Evolutionary conservation across 2,113 vertebrate genomes (phyloP), one percentile per base, ranked within the genome.

Genomic region (Caloenas nicobarica): DNA sequence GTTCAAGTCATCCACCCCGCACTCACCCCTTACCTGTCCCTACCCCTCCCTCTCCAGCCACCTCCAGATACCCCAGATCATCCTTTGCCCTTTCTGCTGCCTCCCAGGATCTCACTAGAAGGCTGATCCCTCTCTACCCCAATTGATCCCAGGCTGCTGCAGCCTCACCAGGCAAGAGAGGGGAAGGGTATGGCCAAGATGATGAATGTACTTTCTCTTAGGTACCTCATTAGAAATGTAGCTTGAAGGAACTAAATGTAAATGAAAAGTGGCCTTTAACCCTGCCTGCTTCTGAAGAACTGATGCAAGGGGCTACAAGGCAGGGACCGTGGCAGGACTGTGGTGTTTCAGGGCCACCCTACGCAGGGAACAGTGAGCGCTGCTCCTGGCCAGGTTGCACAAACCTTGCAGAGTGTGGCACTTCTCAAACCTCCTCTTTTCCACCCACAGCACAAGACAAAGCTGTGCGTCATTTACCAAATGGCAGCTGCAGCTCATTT

Each of bases 141-240:
- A 56, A 19, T 46, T 46, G 44, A 36, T 16, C 25, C 44, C 3
- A 1, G 66, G 22, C 58, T 80, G 12, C 28, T 34, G 29, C 2
- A 0, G 16, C 0, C 21, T 42, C 23, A 2, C 16, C 5, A 1
- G 2, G 6, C 28, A 23, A 48, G 16, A 53, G 38, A 34, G 51
- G 4, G 19, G 16, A 83, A 74, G n/a, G 31, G 7, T 10, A 17
- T 0, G 2, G 46, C 46, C 23, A 40, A 64, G 29, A 9, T 1
- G 5, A 53, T 3, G n/a, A 46, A 23, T 2, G 0, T 9, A 4
- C 4, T 65, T 69, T 69, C 65, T 33, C 36, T 50, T 6, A 5
- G 22, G 26, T 46, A 5, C 31, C 31, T 76, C 53, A 15, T 36
- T 7, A 79, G 13, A 68, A 13, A 38, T 5, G 5, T 2, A 25